Base-by-base conservation (phyloP, 1,140 invertebrate genomes). In the Frieseomelitta varia region DNA sequence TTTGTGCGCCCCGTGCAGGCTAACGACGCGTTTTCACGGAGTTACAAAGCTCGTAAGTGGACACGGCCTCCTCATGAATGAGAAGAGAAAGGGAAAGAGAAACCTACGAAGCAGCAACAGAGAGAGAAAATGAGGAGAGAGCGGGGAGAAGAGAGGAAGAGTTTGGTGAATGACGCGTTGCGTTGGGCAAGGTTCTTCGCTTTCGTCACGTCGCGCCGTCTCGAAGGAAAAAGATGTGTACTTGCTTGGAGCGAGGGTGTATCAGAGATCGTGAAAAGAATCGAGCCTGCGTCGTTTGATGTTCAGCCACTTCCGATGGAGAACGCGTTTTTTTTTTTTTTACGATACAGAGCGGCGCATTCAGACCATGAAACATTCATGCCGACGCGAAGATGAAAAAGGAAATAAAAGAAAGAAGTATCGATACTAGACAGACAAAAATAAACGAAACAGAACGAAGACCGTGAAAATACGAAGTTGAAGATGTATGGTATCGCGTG, bases 281-380 rank as follows among this genome's bases (percentile, higher is more conserved):
- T 74, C 71, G 55, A 51, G 30, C 10, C 27, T 34, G 56, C 39
- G 56, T 14, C 79, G 69, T 81, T 81, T 73, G 56, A 74, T 75
- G 79, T 81, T 81, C 79, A 53, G 56, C 79, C 53, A 74, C 69
- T 74, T 81, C 79, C 69, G 79, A 81, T 74, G 71, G 71, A 39
- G 58, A 55, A 75, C 69, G 71, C 21, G 79, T 51, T 81, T 65
- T n/a, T n/a, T n/a, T n/a, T n/a, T n/a, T n/a, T n/a, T 39, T n/a
- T 71, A 58, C 71, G 58, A 55, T 74, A 24, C 79, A n/a, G 27
- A 81, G 47, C 55, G 15, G 51, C 21, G 56, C 58, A 63, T 58
- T 39, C 27, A 14, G 71, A 8, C 27, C 56, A 74, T 81, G 79
- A 75, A 75, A 74, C 79, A 63, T 81, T 81, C 78, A 79, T 72